Percentiles rank a stretch among this genome's conserved stretches.
Evolutionary conservation across 2,113 vertebrate genomes (phyloP).

Genomic region (Bubo bubo): DNA sequence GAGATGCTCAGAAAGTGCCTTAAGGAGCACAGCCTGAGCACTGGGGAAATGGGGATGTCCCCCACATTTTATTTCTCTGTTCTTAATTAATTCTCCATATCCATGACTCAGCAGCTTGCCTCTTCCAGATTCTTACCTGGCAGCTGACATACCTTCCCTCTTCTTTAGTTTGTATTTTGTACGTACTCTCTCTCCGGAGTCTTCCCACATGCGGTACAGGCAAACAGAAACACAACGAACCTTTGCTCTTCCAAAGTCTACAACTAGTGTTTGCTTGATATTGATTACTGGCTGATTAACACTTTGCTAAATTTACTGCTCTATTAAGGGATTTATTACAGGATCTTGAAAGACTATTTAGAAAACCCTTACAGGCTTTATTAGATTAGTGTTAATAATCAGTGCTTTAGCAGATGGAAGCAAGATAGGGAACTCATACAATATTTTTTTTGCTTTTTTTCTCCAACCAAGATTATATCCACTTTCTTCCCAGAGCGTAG

Average conservation of each 20-base stretch:
- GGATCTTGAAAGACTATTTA: background rate
- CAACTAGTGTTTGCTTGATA: background rate
- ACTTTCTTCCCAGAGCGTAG: background rate
- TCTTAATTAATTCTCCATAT: background rate
- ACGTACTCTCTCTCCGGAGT: background rate
- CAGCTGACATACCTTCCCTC: background rate
- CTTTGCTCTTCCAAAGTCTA: background rate
- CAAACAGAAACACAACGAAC: background rate
- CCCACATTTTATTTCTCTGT: background rate
- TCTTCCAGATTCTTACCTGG: background rate
- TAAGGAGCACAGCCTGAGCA: background rate
- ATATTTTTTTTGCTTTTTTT: background rate
- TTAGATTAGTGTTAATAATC: background rate
- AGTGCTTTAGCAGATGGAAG: background rate
- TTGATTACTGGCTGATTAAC: background rate
- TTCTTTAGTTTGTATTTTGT: background rate
- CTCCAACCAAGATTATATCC: background rate
- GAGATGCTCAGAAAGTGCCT: background rate
- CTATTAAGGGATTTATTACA: background rate
- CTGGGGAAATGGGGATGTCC: fast-evolving
- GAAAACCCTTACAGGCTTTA: background rate
- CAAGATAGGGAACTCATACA: background rate
- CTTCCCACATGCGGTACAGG: background rate
- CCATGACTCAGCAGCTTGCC: background rate
- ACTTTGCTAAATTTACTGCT: background rate